A percentile compares a stretch with the other conserved stretches of the same genome.
Evolutionary conservation across 2,797 vertebrate species (phyloP).

Genomic region (Xiphophorus birchmanni): DNA sequence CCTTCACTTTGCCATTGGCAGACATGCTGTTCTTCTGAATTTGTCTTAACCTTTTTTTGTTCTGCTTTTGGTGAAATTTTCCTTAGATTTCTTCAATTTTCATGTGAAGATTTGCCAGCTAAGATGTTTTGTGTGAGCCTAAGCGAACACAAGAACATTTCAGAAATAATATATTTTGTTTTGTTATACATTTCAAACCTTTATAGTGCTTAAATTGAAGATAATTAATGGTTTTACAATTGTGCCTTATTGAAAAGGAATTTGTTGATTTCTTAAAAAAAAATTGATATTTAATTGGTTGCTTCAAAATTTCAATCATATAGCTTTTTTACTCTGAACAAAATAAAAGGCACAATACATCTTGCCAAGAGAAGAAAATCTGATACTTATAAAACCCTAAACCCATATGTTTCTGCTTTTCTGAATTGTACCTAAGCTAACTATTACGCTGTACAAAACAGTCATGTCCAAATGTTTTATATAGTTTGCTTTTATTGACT

Average conservation of each 20-base stretch:
- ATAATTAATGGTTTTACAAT: conserved; percentile 22
- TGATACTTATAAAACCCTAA: neutral
- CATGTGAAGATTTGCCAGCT: neutral
- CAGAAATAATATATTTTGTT: conserved; percentile 7
- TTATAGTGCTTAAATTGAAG: conserved; percentile 17
- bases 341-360: conserved; percentile 1
- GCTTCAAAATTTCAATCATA: conserved; percentile 2
- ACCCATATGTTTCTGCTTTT: conserved; percentile 40
- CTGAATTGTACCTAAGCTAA: conserved; percentile 57
- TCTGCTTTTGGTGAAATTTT: conserved; percentile 1
- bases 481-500: conserved; percentile 66
- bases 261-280: conserved; percentile 2
- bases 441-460: conserved; percentile 67
- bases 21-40: conserved; percentile 26
- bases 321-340: conserved; percentile 32
- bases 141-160: neutral
- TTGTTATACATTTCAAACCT: conserved; percentile 39
- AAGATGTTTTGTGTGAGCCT: conserved; percentile 7
- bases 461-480: conserved; percentile 61
- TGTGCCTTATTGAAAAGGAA: conserved; percentile 64
- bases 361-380: conserved; percentile 1
- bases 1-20: conserved; percentile 36
- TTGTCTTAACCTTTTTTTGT: conserved; percentile 22
- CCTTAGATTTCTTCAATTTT: conserved; percentile 3
- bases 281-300: conserved; percentile 30